A percentile compares a stretch with the other conserved stretches of the same genome.
Conservation (phyloP, 2,888 invertebrate species). For the Drosophila pseudotakahashii region DNA sequence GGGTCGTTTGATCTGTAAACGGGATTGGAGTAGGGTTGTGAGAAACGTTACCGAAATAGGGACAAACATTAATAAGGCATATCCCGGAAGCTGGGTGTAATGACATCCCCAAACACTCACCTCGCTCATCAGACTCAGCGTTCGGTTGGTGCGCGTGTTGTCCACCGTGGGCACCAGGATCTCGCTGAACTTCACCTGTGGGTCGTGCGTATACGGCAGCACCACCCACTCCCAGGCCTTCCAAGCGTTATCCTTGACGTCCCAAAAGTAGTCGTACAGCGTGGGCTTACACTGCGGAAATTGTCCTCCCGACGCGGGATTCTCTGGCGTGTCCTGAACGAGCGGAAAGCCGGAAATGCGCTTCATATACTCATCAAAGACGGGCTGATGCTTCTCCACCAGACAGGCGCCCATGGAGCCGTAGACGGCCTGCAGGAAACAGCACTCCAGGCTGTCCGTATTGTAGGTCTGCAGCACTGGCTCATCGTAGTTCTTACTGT, state of each 20-base stretch:
- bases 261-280: constrained; percentile 93
- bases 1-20: constrained; percentile 88
- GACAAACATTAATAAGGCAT: constrained; percentile 40
- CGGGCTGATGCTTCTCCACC: constrained; percentile 87
- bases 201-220: constrained; percentile 90
- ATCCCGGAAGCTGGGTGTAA: constrained; percentile 6
- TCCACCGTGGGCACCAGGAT: constrained; percentile 96
- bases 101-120: constrained; percentile 83
- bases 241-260: constrained; percentile 89
- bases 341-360: constrained; percentile 87
- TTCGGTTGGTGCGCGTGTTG: constrained; percentile 92
- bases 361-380: constrained; percentile 93
- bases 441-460: constrained; percentile 88
- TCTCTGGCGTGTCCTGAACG: constrained; percentile 87
- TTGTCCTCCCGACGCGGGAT: constrained; percentile 89
- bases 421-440: constrained; percentile 90
- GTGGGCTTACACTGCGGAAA: constrained; percentile 89
- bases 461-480: constrained; percentile 85
- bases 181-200: constrained; percentile 89
- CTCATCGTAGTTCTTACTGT: constrained; percentile 79
- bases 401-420: constrained; percentile 94
- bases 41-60: constrained; percentile 24
- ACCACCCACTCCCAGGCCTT: constrained; percentile 94
- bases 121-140: constrained; percentile 90
- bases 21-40: neutral